Conservation (phyloP, 2,113 vertebrate genomes). For the Eurypyga helias region DNA sequence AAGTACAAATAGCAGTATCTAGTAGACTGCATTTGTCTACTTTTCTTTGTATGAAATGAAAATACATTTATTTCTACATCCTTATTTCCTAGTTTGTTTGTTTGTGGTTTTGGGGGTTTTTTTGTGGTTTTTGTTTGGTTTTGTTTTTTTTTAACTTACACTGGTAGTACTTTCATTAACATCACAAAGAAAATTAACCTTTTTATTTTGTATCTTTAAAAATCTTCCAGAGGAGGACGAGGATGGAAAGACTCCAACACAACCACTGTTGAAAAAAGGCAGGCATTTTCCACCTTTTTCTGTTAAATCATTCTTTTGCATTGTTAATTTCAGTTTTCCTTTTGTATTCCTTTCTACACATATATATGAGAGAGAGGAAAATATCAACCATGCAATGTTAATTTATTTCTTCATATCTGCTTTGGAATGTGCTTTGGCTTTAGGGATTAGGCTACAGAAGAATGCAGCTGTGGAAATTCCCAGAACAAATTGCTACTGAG, state of each 20-base stretch:
- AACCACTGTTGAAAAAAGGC: slow-evolving; percentile 99
- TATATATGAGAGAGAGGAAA: neutral
- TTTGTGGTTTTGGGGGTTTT: too few species aligned
- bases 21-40: slow-evolving; percentile 11
- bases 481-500: neutral
- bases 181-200: slow-evolving; percentile 79
- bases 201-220: slow-evolving; percentile 80
- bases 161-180: slow-evolving; percentile 59
- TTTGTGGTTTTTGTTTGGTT: too few species aligned
- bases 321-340: slow-evolving; percentile 57
- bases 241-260: slow-evolving; percentile 92
- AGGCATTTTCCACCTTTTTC: slow-evolving; percentile 88
- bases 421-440: neutral
- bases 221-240: slow-evolving; percentile 93
- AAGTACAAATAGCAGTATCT: neutral
- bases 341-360: neutral
- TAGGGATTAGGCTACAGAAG: neutral
- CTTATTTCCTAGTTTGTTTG: slow-evolving; percentile 44
- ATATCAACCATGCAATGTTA: neutral
- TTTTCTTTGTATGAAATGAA: slow-evolving; percentile 37
- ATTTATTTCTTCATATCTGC: slow-evolving; percentile 37
- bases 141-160: neutral
- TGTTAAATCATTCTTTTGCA: slow-evolving; percentile 72
- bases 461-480: neutral
- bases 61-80: slow-evolving; percentile 30